These are phyloP conservation scores for Molossus alvarezi DNA, from an alignment of 2,797 vertebrate genomes.

Conservation along the genomic window DNA sequence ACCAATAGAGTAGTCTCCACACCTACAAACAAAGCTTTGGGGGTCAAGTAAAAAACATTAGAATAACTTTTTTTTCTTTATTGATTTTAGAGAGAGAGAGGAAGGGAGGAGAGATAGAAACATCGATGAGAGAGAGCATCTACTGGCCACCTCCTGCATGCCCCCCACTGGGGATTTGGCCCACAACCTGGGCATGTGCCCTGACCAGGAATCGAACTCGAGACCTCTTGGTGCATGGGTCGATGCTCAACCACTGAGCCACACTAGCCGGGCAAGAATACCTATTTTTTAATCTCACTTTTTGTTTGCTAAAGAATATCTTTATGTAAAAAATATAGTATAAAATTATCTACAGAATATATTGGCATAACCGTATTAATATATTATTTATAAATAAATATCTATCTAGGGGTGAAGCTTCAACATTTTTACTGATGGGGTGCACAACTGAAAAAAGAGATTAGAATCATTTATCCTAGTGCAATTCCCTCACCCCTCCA, in stretches of 20 bases:
- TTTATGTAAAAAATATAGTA: constrained; percentile 25
- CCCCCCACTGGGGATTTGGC: too few relatives aligned
- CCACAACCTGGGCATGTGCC: too few relatives aligned
- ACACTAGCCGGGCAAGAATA: neutral
- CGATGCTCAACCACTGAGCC: neutral
- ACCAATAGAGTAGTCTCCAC: neutral
- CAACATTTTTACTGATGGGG: neutral
- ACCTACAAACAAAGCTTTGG: neutral
- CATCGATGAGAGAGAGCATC: neutral
- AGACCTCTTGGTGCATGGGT: too few relatives aligned
- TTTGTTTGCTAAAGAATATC: neutral
- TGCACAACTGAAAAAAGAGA: neutral
- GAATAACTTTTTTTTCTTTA: neutral
- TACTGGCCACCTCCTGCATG: too few relatives aligned
- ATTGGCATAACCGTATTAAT: neutral
- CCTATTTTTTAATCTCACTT: neutral
- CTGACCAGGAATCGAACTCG: too few relatives aligned
- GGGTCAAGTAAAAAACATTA: neutral
- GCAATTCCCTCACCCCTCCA: neutral
- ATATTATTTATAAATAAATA: neutral
- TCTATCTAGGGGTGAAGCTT: neutral
- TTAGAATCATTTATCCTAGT: neutral
- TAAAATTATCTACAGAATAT: neutral
- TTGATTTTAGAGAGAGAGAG: neutral
- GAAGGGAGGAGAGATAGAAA: neutral